These are phyloP conservation scores for Caenorhabditis macrosperma DNA, from an alignment of 2,888 invertebrate genomes.

Conservation along the genomic window DNA sequence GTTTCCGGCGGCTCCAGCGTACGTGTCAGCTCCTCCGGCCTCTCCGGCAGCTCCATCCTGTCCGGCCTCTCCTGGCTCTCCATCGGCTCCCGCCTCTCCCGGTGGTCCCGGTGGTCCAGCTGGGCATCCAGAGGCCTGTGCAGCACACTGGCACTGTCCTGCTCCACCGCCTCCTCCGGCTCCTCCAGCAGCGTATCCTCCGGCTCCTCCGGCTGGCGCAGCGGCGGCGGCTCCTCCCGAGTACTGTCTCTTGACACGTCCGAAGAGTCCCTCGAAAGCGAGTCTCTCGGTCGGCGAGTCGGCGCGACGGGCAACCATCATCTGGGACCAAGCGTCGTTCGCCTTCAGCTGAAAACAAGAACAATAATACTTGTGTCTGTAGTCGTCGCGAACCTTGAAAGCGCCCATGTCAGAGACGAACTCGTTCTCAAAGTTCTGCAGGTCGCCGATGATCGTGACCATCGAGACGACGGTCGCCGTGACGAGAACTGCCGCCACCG, in stretches of 20 bases:
- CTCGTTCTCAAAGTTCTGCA: conserved; percentile 46
- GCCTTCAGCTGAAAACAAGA: conserved; percentile 49
- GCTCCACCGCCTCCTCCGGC: conserved; percentile 26
- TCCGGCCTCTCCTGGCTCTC: conserved; percentile 60
- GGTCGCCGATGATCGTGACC: conserved; percentile 45
- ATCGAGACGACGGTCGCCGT: conserved; percentile 49
- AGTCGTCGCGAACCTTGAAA: conserved; percentile 41
- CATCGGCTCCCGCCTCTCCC: conserved; percentile 55
- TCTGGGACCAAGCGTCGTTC: conserved; percentile 65
- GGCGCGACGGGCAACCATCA: conserved; percentile 54
- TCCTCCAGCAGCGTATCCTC: conserved; percentile 9
- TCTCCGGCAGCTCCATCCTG: conserved; percentile 51
- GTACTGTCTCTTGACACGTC: conserved; percentile 45
- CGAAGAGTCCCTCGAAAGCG: conserved; percentile 56
- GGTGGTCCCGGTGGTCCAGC: conserved; percentile 72
- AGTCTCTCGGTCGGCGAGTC: conserved; percentile 50
- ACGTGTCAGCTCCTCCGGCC: conserved; percentile 47
- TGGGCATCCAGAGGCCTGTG: conserved; percentile 65
- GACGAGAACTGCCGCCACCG: conserved; percentile 51
- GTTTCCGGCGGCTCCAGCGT: conserved; percentile 54
- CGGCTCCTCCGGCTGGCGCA: conserved; percentile 16
- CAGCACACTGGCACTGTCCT: conserved; percentile 26
- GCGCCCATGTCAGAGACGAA: conserved; percentile 48
- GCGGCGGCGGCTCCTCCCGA: conserved; percentile 25
- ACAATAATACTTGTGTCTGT: no score